Conservation (phyloP, 2,888 invertebrate species). For the Leptinotarsa tumamoca region DNA sequence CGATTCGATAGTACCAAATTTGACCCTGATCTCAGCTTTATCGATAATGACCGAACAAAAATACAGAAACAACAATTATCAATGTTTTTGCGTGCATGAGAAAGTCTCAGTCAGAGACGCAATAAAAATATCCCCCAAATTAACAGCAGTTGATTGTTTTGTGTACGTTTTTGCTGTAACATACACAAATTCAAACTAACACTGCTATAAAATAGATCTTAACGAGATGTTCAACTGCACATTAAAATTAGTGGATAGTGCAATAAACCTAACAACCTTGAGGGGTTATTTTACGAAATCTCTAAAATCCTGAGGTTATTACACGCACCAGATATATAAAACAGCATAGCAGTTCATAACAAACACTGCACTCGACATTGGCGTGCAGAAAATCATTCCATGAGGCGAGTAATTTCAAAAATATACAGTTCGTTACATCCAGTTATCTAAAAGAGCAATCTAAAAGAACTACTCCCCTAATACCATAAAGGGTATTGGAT, state of each 20-base stretch:
- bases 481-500: too few relatives aligned
- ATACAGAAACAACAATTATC: neutral
- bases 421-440: too few relatives aligned
- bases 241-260: conserved; percentile 18
- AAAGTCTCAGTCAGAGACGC: neutral
- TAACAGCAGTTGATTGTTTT: neutral
- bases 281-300: conserved; percentile 19
- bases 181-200: neutral
- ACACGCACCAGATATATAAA: conserved; percentile 16
- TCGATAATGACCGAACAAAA: neutral
- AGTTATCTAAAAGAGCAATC: too few relatives aligned
- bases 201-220: conserved; percentile 2
- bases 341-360: conserved; percentile 18
- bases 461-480: too few relatives aligned
- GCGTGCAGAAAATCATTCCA: neutral
- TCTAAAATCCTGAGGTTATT: conserved; percentile 19
- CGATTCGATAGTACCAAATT: neutral
- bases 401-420: neutral
- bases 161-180: neutral
- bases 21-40: neutral
- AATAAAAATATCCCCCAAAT: neutral
- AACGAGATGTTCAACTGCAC: neutral
- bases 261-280: conserved; percentile 19
- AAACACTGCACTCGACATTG: conserved; percentile 16
- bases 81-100: neutral